Base-by-base conservation (phyloP, 2,797 vertebrate genomes). In the Rhinophrynus dorsalis region DNA sequence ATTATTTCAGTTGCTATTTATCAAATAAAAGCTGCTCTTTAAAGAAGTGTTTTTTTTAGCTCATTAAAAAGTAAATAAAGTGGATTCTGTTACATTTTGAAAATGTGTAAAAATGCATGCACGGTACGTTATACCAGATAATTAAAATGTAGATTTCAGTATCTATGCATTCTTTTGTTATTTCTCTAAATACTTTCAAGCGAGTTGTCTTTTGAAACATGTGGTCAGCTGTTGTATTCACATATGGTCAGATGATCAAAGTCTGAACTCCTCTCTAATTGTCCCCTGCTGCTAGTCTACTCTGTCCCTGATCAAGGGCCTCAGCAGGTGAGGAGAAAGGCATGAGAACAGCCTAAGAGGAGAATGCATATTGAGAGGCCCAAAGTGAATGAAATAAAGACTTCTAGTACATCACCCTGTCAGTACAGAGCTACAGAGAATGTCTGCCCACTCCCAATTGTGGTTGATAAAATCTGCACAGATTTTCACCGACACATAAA, bases 181-280 rank as follows among this genome's bases (percentile, higher is more conserved):
- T 81, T 78, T 85, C 78, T 83, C 76, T 80, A 79, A 87, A 87
- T 89, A 88, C 87, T 88, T 94, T 87, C 87, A 90, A 90, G 88
- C 89, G 88, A 88, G 95, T 95, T 95, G 94, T 96, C 95, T 94
- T 93, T 93, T 96, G 92, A 96, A 97, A 99, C 95, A 98, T 98
- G 96, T 98, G 96, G 95, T 98, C 96, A 98, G 96, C 96, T 97
- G 96, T 97, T 96, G 94, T 93, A 94, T 93, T 95, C 96, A 95
- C 95, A 98, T 98, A 96, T 96, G 96, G 97, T 95, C 96, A 99
- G 95, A 96, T 96, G 95, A 98, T 99, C 97, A 99, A 98, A 98
- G 97, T 90, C 86, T 90, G 90, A 91, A 93, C 92, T 92, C 92
- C 92, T 94, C 91, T 90, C 94, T 98, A 97, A 98, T 98, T 98